A percentile compares a stretch with the other conserved stretches of the same genome.
Conservation (phyloP, 2,797 vertebrate genomes). For the Pogoniulus pusillus region DNA sequence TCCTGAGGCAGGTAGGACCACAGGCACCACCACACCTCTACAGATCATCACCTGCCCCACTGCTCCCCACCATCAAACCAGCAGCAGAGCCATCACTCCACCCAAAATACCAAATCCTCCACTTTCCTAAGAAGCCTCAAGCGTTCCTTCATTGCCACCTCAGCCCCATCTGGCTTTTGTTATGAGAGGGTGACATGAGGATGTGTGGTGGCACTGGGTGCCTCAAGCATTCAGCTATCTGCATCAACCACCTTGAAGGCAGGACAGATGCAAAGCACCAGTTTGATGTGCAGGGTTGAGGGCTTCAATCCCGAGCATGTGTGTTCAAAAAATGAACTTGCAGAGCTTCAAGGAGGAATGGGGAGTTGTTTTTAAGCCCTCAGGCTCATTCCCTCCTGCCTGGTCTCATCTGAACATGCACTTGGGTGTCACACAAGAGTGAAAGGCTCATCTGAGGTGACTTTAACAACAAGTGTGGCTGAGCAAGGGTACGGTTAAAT, state of each 20-base stretch:
- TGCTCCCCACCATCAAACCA: neutral
- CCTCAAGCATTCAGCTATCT: accelerated
- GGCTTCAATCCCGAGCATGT: neutral
- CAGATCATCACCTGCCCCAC: accelerated
- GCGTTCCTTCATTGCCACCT: neutral
- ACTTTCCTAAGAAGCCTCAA: neutral
- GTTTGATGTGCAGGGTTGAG: accelerated
- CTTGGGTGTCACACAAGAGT: neutral
- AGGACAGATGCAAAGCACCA: neutral
- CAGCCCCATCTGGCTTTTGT: neutral
- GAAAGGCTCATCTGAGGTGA: neutral
- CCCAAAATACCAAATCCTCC: neutral
- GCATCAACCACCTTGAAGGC: neutral
- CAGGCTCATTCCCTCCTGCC: neutral
- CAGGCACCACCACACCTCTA: neutral
- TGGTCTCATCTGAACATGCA: accelerated
- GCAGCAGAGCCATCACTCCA: neutral
- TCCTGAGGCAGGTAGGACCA: neutral
- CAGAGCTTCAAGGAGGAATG: neutral
- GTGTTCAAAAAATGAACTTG: neutral
- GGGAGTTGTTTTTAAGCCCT: neutral
- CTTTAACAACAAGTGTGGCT: neutral
- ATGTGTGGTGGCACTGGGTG: neutral
- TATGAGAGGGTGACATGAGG: neutral
- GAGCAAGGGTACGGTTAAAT: neutral